A percentile compares a stretch with the other conserved stretches of the same genome.
Conservation (phyloP, 35 echinoderm and acorn worm species). For the Hemicentrotus pulcherrimus region DNA sequence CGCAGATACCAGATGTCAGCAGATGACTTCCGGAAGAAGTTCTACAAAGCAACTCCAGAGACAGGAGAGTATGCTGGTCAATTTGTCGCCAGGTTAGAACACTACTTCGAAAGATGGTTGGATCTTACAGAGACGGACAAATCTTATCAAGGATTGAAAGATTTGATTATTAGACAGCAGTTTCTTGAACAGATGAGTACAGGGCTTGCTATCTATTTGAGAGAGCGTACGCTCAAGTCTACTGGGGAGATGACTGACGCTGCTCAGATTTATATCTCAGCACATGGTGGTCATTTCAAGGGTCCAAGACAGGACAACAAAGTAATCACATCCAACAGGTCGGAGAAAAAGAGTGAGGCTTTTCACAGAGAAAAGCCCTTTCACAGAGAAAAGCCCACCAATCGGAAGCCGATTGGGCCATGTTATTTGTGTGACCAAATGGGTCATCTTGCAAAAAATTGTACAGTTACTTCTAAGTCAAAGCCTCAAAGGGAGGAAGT, state of each 20-base stretch:
- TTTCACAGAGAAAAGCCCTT: too few species aligned
- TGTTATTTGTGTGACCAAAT: too few species aligned
- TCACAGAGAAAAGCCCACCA: too few species aligned
- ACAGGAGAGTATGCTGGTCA: slow-evolving; percentile 33
- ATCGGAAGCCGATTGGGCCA: too few species aligned
- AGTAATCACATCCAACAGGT: too few species aligned
- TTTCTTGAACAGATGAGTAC: neutral
- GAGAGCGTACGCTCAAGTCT: slow-evolving; percentile 44
- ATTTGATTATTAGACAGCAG: slow-evolving; percentile 59
- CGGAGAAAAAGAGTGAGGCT: too few species aligned
- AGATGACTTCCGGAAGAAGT: slow-evolving; percentile 68
- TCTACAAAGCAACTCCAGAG: too few species aligned
- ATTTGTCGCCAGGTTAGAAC: neutral
- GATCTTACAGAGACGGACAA: slow-evolving; percentile 16
- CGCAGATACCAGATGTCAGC: slow-evolving; percentile 53
- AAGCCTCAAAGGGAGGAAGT: too few species aligned
- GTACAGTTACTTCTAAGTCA: too few species aligned
- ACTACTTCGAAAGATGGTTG: slow-evolving; percentile 28
- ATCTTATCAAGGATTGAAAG: too few species aligned
- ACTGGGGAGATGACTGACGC: neutral
- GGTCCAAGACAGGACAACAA: too few species aligned
- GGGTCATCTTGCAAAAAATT: too few species aligned
- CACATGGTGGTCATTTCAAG: slow-evolving; percentile 18
- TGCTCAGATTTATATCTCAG: neutral
- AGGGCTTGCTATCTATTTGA: slow-evolving; percentile 52